phyloP scores from a whole-genome alignment of 1,140 invertebrate genomes.

The Pachyrhynchus sulphureomaculatus region DNA sequence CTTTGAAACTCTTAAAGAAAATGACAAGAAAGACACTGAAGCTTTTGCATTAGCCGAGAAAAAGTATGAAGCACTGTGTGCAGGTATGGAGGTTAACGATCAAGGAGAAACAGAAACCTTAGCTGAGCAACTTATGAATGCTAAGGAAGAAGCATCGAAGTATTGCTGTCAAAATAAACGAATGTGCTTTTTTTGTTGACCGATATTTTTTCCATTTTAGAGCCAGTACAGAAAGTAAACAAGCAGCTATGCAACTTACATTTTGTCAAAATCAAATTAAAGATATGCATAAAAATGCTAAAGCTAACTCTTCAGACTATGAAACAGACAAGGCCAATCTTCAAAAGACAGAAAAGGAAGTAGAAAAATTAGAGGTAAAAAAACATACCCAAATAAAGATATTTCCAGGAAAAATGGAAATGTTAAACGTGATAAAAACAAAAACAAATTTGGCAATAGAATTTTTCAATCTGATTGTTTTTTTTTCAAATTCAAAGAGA shows the following conservation, averaged over 20 bases:
- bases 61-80: conserved; percentile 78
- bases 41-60: conserved; percentile 74
- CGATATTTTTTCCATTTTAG: conserved; percentile 45
- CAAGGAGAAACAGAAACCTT: conserved; percentile 82
- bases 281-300: conserved; percentile 68
- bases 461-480: too few species aligned
- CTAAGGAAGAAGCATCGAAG: conserved; percentile 68
- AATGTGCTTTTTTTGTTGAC: not conserved
- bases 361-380: conserved; percentile 28
- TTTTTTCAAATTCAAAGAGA: too few species aligned
- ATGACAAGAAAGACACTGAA: conserved; percentile 67
- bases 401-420: too few species aligned
- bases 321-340: conserved; percentile 68
- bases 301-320: conserved; percentile 70
- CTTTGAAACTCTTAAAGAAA: conserved; percentile 70
- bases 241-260: conserved; percentile 74
- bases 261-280: conserved; percentile 70
- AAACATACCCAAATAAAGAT: not conserved
- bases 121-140: conserved; percentile 84
- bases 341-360: conserved; percentile 62
- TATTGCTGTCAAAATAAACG: not conserved
- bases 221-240: conserved; percentile 79
- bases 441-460: too few species aligned
- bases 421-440: too few species aligned
- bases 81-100: conserved; percentile 78